These are phyloP conservation scores for Lepidurus packardi DNA, from an alignment of 1,140 invertebrate genomes.

Conservation along the genomic window DNA sequence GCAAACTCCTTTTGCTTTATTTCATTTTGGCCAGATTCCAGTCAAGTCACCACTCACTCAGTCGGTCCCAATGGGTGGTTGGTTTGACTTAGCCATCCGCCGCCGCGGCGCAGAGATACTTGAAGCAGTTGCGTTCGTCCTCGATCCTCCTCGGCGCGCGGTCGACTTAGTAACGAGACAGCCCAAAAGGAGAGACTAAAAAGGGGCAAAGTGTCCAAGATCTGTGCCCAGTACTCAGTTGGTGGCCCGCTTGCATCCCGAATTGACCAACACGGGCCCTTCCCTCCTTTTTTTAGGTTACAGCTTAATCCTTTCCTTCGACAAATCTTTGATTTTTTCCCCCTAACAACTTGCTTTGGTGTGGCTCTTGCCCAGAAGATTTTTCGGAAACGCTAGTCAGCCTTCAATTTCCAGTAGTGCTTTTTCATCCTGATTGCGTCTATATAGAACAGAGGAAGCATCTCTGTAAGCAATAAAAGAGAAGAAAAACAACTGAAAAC, in stretches of 20 bases:
- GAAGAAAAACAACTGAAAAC: no score
- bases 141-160: conserved; percentile 16
- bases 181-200: background rate
- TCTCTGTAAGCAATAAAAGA: no score
- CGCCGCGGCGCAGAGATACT: background rate
- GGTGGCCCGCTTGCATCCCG: conserved; percentile 2
- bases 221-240: conserved; percentile 21
- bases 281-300: background rate
- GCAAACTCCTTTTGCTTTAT: conserved; percentile 19
- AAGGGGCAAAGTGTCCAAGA: conserved; percentile 18
- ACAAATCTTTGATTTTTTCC: no score
- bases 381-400: no score
- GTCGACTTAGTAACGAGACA: background rate
- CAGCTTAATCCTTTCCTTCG: background rate
- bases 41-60: conserved; percentile 18
- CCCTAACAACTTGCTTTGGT: no score
- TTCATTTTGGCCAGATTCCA: conserved; percentile 15
- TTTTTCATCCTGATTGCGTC: no score
- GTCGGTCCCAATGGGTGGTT: conserved; percentile 11
- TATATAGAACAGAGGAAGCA: no score
- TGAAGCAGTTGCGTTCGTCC: conserved; percentile 11
- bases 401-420: no score
- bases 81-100: conserved; percentile 9
- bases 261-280: background rate
- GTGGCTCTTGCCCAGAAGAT: no score